Base-by-base conservation (phyloP, 2,888 invertebrate species). In the Pristionchus maxplancki region DNA sequence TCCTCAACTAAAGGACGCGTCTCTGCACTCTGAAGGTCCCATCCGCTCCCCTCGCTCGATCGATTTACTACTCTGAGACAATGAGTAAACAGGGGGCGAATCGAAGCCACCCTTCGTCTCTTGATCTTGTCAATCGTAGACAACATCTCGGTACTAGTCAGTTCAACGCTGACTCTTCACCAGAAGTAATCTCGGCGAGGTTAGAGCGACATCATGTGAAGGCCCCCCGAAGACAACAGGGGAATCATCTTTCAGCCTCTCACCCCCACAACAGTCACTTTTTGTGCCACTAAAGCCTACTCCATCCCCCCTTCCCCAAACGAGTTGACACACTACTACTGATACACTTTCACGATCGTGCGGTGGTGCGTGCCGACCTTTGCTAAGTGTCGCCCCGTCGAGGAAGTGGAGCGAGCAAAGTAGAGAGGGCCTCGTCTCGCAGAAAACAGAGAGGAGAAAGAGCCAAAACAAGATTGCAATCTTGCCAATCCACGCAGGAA, bases 191-290 rank as follows among this genome's bases (percentile, higher is more conserved):
- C 71, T 37, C 37, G 15, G 13, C 11, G 17, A 34, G 15, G 78
- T 1, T 11, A 48, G n/a, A 44, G 78, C 13, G 4, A 24, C 5
- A 17, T 58, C 58, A 58, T 58, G 58, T 58, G 58, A 58, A 58
- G 15, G 8, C 40, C 17, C 74, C 24, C n/a, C n/a, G n/a, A n/a
- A 48, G 78, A 78, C 78, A 78, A 78, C 78, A 78, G 67, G 48
- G 44, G 78, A 48, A 78, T 78, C 78, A 78, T 78, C 78, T 78
- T 78, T 78, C 78, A 48, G 48, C 48, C 78, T n/a, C 40, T 48
- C 78, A 78, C 40, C n/a, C 44, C 17, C 78, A 78, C 78, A 78
- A 78, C 78, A 78, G 48, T 78, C n/a, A n/a, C n/a, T 78, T 78
- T 78, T 78, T n/a, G 8, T 11, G 11, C 31, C 0, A 78, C 44